A percentile compares a stretch with the other conserved stretches of the same genome.
Conservation (phyloP, 1,140 invertebrate species). For the Hypsibius dujardini region DNA sequence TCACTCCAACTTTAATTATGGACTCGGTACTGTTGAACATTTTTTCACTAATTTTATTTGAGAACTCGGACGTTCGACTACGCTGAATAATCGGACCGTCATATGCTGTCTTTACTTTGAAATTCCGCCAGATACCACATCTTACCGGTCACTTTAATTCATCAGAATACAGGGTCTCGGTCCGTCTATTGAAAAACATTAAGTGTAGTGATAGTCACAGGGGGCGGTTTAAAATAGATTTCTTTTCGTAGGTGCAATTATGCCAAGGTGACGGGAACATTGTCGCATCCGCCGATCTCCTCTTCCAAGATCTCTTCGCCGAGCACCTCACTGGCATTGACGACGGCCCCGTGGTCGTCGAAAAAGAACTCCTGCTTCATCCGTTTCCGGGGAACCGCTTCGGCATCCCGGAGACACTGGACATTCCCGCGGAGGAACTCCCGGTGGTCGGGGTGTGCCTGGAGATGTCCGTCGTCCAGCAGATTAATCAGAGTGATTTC, state of each 20-base stretch:
- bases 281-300: background rate
- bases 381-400: background rate
- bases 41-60: too few species aligned
- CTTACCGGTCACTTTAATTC: too few species aligned
- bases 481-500: background rate
- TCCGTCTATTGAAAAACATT: too few species aligned
- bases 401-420: background rate
- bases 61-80: too few species aligned
- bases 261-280: slow-evolving; percentile 12
- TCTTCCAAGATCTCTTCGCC: background rate
- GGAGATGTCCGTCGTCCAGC: background rate
- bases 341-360: background rate
- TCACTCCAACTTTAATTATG: too few species aligned
- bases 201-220: background rate
- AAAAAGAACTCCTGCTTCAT: background rate
- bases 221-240: background rate
- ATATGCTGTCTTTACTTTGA: too few species aligned
- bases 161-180: too few species aligned
- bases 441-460: background rate
- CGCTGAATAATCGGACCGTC: too few species aligned
- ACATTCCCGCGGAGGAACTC: background rate
- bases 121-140: too few species aligned
- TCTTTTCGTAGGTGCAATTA: background rate
- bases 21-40: too few species aligned
- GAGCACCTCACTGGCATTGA: background rate